Evolutionary conservation across 2,797 vertebrate species (phyloP).

Genomic region (Pipistrellus pygmaeus): DNA sequence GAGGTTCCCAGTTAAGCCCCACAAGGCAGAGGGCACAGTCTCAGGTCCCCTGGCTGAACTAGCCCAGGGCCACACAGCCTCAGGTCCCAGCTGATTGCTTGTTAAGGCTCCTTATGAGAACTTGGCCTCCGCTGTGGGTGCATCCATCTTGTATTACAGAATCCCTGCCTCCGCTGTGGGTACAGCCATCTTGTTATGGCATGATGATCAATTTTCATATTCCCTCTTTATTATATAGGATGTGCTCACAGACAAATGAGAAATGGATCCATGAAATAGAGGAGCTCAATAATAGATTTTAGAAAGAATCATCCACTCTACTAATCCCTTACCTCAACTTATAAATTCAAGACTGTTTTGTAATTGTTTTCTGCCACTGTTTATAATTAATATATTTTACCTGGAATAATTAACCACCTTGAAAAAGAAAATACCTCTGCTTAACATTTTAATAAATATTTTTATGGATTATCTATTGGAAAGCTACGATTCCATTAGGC

Average conservation of each 20-base stretch:
- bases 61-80: too few relatives aligned
- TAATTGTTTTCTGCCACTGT: background rate
- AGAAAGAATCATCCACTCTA: background rate
- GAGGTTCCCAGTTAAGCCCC: too few relatives aligned
- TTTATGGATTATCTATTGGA: constrained; percentile 10
- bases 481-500: background rate
- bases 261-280: background rate
- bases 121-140: too few relatives aligned
- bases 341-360: constrained; percentile 39
- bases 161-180: too few relatives aligned
- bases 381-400: constrained; percentile 7
- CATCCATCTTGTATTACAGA: too few relatives aligned
- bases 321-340: background rate
- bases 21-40: too few relatives aligned
- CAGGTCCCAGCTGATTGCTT: too few relatives aligned
- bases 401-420: background rate
- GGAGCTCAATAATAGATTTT: background rate
- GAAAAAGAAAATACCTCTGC: constrained; percentile 34
- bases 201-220: too few relatives aligned
- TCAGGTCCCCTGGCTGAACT: too few relatives aligned
- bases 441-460: constrained; percentile 44
- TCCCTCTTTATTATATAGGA: too few relatives aligned
- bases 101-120: too few relatives aligned
- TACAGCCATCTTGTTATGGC: too few relatives aligned
- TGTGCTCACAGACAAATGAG: background rate